Percentiles rank a stretch among this genome's conserved stretches.
These are phyloP conservation scores for Toxostoma redivivum DNA, from an alignment of 2,113 vertebrate species.

Conservation along the genomic window DNA sequence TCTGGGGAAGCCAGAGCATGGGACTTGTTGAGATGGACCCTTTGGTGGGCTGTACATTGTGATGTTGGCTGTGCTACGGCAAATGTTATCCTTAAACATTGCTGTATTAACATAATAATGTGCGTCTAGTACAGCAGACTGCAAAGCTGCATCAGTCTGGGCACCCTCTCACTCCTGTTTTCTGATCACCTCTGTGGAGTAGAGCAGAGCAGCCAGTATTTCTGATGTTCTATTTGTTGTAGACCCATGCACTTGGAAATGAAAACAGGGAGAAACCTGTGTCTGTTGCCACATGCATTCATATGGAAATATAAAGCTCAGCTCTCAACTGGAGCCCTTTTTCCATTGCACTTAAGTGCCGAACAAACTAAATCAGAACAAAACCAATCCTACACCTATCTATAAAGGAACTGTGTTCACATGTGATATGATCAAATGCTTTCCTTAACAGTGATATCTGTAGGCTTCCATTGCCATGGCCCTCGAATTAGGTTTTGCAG, in stretches of 20 bases:
- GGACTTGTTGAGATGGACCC: background rate
- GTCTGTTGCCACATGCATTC: background rate
- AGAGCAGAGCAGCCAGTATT: background rate
- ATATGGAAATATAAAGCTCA: background rate
- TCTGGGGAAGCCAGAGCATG: fast-evolving
- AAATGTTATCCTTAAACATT: background rate
- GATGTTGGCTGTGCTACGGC: fast-evolving
- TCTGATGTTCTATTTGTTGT: background rate
- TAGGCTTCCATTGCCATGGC: background rate
- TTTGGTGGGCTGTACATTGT: fast-evolving
- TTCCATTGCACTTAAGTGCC: background rate
- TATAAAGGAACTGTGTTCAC: background rate
- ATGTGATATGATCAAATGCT: fast-evolving
- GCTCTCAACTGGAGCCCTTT: background rate
- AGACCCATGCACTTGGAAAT: background rate
- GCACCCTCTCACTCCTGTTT: background rate
- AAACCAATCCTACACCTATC: fast-evolving
- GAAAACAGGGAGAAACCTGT: background rate
- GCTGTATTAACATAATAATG: background rate
- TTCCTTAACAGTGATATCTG: background rate
- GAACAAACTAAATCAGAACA: background rate
- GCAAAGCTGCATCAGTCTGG: background rate
- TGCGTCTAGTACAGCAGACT: no score
- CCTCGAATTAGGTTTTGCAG: background rate
- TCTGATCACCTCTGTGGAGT: fast-evolving